Conservation (phyloP, 2,113 vertebrate genomes). For the Eolophus roseicapilla region DNA sequence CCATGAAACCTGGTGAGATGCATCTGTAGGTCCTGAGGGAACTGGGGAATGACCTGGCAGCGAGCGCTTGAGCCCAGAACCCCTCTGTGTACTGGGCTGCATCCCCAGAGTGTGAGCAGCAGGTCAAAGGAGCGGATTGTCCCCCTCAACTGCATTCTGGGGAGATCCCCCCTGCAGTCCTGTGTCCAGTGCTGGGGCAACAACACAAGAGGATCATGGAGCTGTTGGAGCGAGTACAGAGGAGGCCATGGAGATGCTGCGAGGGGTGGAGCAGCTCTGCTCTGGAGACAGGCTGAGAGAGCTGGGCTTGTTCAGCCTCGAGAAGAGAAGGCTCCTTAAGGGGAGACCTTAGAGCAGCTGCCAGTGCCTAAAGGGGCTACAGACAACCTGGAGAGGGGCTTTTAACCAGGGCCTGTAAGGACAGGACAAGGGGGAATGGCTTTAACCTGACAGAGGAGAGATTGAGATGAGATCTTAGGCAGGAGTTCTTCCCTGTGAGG, state of each 20-base stretch:
- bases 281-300: background rate
- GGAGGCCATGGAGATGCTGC: background rate
- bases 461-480: too few relatives aligned
- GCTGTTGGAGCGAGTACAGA: background rate
- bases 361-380: background rate
- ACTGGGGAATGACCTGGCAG: background rate
- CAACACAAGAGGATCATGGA: background rate
- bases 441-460: too few relatives aligned
- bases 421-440: too few relatives aligned
- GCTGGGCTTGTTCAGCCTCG: background rate
- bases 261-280: background rate
- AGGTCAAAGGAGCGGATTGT: background rate
- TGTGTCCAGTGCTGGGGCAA: background rate
- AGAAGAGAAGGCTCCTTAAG: background rate
- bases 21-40: background rate
- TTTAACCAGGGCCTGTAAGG: too few relatives aligned
- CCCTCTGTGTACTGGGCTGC: background rate
- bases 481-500: too few relatives aligned
- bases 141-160: background rate
- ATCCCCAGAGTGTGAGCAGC: background rate
- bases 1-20: background rate
- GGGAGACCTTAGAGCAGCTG: background rate
- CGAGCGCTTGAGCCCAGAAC: background rate
- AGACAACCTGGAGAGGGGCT: too few relatives aligned
- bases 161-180: background rate